Base-by-base conservation (phyloP, 2,113 vertebrate genomes). In the Haplochromis burtoni region DNA sequence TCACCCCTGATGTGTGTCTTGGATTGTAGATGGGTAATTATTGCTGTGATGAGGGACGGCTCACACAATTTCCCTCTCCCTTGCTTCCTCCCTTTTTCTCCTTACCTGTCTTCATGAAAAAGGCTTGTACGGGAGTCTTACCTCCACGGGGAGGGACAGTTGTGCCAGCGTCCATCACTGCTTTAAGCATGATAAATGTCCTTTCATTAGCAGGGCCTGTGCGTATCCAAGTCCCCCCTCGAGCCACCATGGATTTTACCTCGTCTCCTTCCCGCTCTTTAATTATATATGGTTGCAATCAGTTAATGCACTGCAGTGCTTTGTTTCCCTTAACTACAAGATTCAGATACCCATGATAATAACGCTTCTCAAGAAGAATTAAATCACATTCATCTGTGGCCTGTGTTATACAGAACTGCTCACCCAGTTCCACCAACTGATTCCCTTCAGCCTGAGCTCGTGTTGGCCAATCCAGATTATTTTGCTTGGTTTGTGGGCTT, bases 131-230 rank as follows among this genome's bases (percentile, higher is more conserved):
- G 7, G 14, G 38, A 82, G 66, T 40, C 57, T 63, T 61, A 40
- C 54, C 42, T 91, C 87, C 81, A 80, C 12, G 29, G 87, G 89
- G 86, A 90, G 80, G 85, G 88, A 91, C 78, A 89, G 66, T 82
- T 88, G 55, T 7, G n/a, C 79, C 42, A n/a, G 53, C 42, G 55
- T 94, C 89, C 85, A 92, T 92, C 92, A 91, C 80, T 42, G 14
- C 59, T 63, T 79, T 94, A 93, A 93, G 92, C 63, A 85, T 94
- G 91, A 95, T 88, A 78, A 92, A 94, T 92, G 85, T 40, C 42
- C 80, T 86, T 76, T 89, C 87, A 92, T 94, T 89, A 93, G 80
- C 78, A 93, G 86, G 82, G 84, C 59, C 66, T 40, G 76, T 87
- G 76, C 61, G 61, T 85, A 84, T 35, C 84, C 24, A 4, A 5